Evolutionary conservation across 2,113 vertebrate genomes (phyloP).

Genomic region (Cephalopholis sonnerati): DNA sequence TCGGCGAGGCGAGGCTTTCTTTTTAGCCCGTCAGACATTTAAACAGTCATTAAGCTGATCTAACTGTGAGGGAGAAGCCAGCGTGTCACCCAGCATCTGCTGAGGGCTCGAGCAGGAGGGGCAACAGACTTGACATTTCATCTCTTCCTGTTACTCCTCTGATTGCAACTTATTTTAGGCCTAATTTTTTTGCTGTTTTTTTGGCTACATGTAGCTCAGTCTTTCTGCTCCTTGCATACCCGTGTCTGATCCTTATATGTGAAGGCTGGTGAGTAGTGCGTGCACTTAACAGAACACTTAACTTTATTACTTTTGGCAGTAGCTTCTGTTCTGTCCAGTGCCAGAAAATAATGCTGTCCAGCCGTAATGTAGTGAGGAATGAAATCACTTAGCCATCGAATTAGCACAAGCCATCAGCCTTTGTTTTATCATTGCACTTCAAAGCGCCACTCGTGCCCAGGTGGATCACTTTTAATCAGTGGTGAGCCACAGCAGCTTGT

Average conservation of each 20-base stretch:
- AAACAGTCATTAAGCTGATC: constrained; percentile 78
- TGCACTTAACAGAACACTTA: constrained; percentile 73
- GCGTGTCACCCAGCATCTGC: constrained; percentile 60
- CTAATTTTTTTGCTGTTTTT: not conserved
- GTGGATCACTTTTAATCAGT: constrained; percentile 78
- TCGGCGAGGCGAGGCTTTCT: constrained; percentile 59
- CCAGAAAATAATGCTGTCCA: constrained; percentile 71
- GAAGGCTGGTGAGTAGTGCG: constrained; percentile 47
- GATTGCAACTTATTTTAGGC: constrained; percentile 23
- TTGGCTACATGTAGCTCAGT: not conserved
- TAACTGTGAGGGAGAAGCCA: constrained; percentile 56
- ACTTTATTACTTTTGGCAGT: constrained; percentile 74
- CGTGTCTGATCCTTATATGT: constrained; percentile 22
- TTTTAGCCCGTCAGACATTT: constrained; percentile 75
- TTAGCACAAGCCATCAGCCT: constrained; percentile 72
- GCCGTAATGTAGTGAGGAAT: constrained; percentile 64
- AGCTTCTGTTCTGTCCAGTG: constrained; percentile 43
- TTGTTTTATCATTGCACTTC: constrained; percentile 75
- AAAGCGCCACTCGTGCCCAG: constrained; percentile 69
- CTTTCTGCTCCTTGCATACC: constrained; percentile 16
- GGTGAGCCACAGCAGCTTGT: constrained; percentile 71
- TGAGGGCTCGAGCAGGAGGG: constrained; percentile 39
- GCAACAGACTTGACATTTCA: constrained; percentile 59
- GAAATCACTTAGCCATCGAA: constrained; percentile 72
- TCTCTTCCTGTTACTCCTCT: constrained; percentile 39